A percentile compares a stretch with the other conserved stretches of the same genome.
Conservation (phyloP, 2,888 invertebrate species). For the Onthophagus sagittarius region DNA sequence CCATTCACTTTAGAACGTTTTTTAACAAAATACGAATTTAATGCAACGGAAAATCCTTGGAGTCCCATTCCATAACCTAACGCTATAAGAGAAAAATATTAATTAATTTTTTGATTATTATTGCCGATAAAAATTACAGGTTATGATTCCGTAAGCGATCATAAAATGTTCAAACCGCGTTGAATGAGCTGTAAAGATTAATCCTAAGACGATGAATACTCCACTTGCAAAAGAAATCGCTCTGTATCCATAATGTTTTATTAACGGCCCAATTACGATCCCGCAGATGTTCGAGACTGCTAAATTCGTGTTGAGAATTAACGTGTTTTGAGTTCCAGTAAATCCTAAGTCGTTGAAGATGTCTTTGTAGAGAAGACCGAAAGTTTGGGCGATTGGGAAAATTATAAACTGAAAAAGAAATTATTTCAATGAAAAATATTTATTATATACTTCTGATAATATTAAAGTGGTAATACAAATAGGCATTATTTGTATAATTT, state of each 20-base stretch:
- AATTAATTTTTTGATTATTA: neutral
- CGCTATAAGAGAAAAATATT: slow-evolving; percentile 34
- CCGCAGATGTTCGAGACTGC: slow-evolving; percentile 61
- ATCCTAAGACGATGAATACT: slow-evolving; percentile 51
- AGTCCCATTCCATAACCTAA: slow-evolving; percentile 20
- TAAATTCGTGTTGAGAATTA: slow-evolving; percentile 59
- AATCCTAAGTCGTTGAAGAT: slow-evolving; percentile 53
- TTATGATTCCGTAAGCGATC: slow-evolving; percentile 59
- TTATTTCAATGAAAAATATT: too few relatives aligned
- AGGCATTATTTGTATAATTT: too few relatives aligned
- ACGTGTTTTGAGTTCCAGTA: slow-evolving; percentile 54
- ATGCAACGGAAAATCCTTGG: slow-evolving; percentile 18
- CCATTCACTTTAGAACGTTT: slow-evolving; percentile 20
- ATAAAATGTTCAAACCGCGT: slow-evolving; percentile 54
- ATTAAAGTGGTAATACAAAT: too few relatives aligned
- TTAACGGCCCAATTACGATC: slow-evolving; percentile 57
- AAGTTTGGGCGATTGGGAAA: slow-evolving; percentile 58
- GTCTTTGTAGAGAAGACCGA: slow-evolving; percentile 59
- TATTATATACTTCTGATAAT: too few relatives aligned
- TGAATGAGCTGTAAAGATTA: slow-evolving; percentile 54
- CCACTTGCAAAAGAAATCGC: slow-evolving; percentile 57
- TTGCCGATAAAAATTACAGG: slow-evolving; percentile 46
- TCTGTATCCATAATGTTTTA: slow-evolving; percentile 57
- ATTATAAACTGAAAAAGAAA: slow-evolving; percentile 44
- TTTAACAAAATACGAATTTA: slow-evolving; percentile 20